A percentile compares a stretch with the other conserved stretches of the same genome.
These are phyloP conservation scores for Echinarachnius parma DNA, from an alignment of 53 echinoderm and acorn worm genomes.

Conservation along the genomic window DNA sequence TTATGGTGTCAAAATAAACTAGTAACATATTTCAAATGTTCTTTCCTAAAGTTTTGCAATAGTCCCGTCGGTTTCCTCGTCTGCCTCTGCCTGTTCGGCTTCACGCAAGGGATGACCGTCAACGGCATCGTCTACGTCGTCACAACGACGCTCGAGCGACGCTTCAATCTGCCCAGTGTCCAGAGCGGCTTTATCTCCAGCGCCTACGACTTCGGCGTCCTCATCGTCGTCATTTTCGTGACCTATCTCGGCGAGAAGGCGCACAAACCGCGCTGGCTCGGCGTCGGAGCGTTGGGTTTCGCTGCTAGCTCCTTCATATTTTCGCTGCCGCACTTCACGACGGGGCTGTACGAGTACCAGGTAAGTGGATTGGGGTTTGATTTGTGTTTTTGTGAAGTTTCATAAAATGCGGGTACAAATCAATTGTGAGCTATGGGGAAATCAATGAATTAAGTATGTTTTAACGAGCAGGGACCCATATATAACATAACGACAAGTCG, in stretches of 20 bases:
- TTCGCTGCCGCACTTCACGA: conserved; percentile 77
- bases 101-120: conserved; percentile 91
- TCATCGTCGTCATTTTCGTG: conserved; percentile 87
- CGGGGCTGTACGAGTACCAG: conserved; percentile 58
- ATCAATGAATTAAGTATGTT: neutral
- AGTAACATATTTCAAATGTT: too few relatives aligned
- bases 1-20: too few relatives aligned
- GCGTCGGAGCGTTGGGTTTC: conserved; percentile 70
- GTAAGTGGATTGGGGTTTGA: conserved; percentile 4
- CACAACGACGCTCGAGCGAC: conserved; percentile 85
- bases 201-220: conserved; percentile 84
- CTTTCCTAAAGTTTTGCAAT: conserved; percentile 62
- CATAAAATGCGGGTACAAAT: too few relatives aligned
- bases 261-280: conserved; percentile 86
- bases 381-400: too few relatives aligned
- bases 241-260: conserved; percentile 90
- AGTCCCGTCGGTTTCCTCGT: conserved; percentile 68
- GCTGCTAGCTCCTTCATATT: conserved; percentile 67
- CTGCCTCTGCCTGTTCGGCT: conserved; percentile 68
- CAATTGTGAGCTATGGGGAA: too few relatives aligned
- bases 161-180: conserved; percentile 86
- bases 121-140: conserved; percentile 88
- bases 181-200: conserved; percentile 91
- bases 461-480: too few relatives aligned
- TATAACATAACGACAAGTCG: too few relatives aligned